Percentiles rank a stretch among this genome's conserved stretches.
These are phyloP conservation scores for Crossaster papposus DNA, from an alignment of 53 echinoderm and acorn worm genomes.

Conservation along the genomic window DNA sequence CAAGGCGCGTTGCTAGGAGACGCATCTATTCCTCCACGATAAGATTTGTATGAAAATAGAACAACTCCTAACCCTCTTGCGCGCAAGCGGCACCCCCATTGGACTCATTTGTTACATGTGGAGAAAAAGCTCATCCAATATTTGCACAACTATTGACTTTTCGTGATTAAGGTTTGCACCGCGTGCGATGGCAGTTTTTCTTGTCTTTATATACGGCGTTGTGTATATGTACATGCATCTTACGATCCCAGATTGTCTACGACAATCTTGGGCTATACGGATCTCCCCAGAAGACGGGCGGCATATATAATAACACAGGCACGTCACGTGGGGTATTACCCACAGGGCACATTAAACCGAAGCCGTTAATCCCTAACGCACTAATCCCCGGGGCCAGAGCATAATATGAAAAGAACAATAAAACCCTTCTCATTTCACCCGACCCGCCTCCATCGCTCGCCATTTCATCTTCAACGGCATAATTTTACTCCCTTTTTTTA, in stretches of 20 bases:
- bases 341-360: conserved; percentile 16
- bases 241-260: neutral
- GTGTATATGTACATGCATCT: conserved; percentile 27
- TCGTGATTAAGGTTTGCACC: conserved; percentile 48
- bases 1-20: neutral
- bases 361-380: conserved; percentile 16
- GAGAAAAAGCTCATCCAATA: conserved; percentile 60
- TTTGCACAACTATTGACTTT: conserved; percentile 61
- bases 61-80: neutral
- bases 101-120: conserved; percentile 58
- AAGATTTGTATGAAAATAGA: conserved; percentile 15
- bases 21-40: conserved; percentile 3
- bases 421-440: conserved; percentile 23
- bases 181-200: too few species aligned
- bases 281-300: neutral
- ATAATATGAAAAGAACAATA: conserved; percentile 16
- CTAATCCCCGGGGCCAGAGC: conserved; percentile 21
- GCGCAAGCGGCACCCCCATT: neutral
- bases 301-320: conserved; percentile 19
- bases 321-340: conserved; percentile 27
- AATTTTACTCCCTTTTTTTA: conserved; percentile 39
- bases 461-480: neutral
- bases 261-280: conserved; percentile 22
- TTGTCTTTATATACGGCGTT: neutral
- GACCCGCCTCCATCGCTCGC: neutral